Evolutionary conservation across 2,888 invertebrate species (phyloP), one percentile per base, ranked within the genome.

Genomic region (Cheilosia vernalis): DNA sequence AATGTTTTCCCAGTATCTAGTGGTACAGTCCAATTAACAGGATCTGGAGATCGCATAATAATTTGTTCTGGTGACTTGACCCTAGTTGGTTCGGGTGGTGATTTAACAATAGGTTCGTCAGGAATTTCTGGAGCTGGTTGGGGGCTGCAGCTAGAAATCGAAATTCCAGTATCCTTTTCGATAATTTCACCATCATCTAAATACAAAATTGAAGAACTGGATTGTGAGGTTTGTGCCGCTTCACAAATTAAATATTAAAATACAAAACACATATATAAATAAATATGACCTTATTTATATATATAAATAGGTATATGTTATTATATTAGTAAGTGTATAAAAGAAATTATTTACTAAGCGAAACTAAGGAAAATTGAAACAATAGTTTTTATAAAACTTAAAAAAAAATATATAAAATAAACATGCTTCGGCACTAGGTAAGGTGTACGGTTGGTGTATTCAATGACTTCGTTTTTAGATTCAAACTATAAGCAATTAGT

Each of bases 21-120:
- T 70, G 98, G 97, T 83, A 98, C 97, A 64, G 97, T 98, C 98
- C 98, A 98, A 93, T 97, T 97, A 89, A 98, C 98, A 66, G 98
- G 98, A 93, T 98, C 98, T 15, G 98, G 98, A 21, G 97, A 97
- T 88, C 97, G 94, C 95, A 97, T 97, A 91, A 97, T 95, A 93
- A 97, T 96, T 92, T 97, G 97, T 91, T 98, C 98, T 1, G 98
- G 98, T 13, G 97, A 97, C 92, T 98, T 98, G 84, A 98, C 97
- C 89, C 98, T 93, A 56, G 98, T 98, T 55, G 98, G 97, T 90
- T 98, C 98, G 58, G 98, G 97, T 0, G 98, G 98, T 21, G 97
- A 97, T 92, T 98, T 98, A 33, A 98, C 96, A 88, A 97, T 95
- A 53, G 95, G 95, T 89, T 95, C 95, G 89, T 91, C 90, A 63